A percentile compares a stretch with the other conserved stretches of the same genome.
These are phyloP conservation scores for Pterobdella sp. DNA, from an alignment of 2,888 invertebrate genomes.

Conservation along the genomic window DNA sequence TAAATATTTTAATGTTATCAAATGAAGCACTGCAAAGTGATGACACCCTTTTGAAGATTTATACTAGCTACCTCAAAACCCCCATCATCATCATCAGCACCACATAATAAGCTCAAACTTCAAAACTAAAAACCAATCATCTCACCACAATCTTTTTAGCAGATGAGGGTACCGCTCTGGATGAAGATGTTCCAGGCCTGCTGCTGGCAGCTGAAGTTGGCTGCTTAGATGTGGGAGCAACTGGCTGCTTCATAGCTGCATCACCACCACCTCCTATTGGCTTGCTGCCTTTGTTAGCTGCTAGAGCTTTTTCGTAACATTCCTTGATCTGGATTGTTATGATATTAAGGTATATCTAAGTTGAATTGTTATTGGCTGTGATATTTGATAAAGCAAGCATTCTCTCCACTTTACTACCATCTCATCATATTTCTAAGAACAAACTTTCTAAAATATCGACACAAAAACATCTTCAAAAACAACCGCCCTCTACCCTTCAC, in stretches of 20 bases:
- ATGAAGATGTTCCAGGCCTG: not conserved
- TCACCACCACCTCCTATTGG: conserved; percentile 34
- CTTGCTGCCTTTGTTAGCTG: conserved; percentile 43
- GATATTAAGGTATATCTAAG: not conserved
- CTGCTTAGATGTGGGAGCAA: conserved; percentile 43
- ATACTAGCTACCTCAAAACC: too few species aligned
- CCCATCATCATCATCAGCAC: too few species aligned
- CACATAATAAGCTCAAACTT: not conserved
- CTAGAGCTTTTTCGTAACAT: conserved; percentile 79
- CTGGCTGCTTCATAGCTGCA: conserved; percentile 34
- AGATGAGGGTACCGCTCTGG: not conserved
- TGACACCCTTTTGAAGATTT: too few species aligned
- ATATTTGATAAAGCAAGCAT: too few species aligned
- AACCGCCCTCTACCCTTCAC: not conserved
- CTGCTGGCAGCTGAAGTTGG: conserved; percentile 24
- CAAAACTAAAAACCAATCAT: not conserved
- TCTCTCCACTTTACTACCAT: too few species aligned
- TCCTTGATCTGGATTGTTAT: conserved; percentile 63
- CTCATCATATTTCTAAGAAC: too few species aligned
- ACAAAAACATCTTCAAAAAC: not conserved
- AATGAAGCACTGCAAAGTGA: not conserved
- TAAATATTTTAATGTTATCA: not conserved
- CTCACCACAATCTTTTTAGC: conserved; percentile 4
- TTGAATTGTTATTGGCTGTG: not conserved
- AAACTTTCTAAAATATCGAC: too few species aligned